Evolutionary conservation across 1,140 invertebrate species (phyloP), one percentile per base, ranked within the genome.

Genomic region (Steinernema feltiae): DNA sequence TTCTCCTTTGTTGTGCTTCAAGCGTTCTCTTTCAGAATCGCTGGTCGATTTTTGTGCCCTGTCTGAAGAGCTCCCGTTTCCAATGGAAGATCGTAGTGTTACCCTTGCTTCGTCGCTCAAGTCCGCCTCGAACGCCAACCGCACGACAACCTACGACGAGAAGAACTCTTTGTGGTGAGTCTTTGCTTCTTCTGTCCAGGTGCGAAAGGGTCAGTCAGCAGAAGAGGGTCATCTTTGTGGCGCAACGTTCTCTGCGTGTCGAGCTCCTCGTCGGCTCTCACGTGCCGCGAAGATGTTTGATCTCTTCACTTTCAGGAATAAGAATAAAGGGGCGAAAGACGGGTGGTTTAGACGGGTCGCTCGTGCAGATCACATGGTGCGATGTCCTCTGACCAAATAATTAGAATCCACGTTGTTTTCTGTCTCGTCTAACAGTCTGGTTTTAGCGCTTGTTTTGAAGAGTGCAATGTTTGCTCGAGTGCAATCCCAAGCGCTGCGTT

Each of bases 21-120:
- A 15, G 3, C n/a, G n/a, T n/a, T n/a, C n/a, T n/a, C 12, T 63
- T 63, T 63, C 24, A 63, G 53, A 63, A 63, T 63, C 53, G 53
- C 53, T 63, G 53, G 53, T 63, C 53, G 53, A 63, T 63, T 63
- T 63, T 21, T 63, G 53, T 63, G 53, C 53, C 53, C 53, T 63
- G 53, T 63, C 53, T 21, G 53, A 63, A 63, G 53, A 63, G 53
- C 53, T 63, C 53, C 53, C 53, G 53, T 63, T 63, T 27, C 53
- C 53, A 63, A 63, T 63, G 53, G 53, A 63, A 63, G 53, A 63
- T 63, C 53, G 53, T 27, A 63, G 53, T 63, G 53, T 63, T 27
- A 21, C 53, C 53, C 53, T 63, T 27, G 15, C 53, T 63, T 63
- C 53, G 15, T 15, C 53, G 15, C 53, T 21, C 53, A 63, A 63